Conservation (phyloP, 1,140 invertebrate species). For the Solenopsis fugax region DNA sequence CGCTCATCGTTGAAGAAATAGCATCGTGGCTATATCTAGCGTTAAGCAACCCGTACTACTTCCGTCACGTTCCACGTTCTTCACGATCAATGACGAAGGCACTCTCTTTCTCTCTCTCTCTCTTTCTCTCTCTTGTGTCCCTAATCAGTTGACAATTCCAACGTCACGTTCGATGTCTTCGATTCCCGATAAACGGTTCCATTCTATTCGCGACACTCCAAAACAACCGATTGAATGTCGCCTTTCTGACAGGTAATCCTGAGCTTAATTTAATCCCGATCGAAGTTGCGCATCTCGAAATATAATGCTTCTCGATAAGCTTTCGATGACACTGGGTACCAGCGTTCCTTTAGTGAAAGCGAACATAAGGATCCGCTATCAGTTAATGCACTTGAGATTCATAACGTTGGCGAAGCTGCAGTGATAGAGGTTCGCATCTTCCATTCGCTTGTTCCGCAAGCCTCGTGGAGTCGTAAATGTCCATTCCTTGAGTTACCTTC, state of each 20-base stretch:
- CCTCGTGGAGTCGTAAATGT: conserved; percentile 12
- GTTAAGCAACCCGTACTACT: neutral
- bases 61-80: neutral
- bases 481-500: neutral
- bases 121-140: neutral
- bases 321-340: neutral
- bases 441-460: neutral
- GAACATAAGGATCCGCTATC: neutral
- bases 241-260: neutral
- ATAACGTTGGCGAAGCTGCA: neutral
- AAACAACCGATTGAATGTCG: conserved; percentile 14
- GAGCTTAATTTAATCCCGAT: conserved; percentile 5
- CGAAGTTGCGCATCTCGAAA: neutral
- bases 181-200: conserved; percentile 57
- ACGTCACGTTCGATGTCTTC: conserved; percentile 61
- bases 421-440: neutral
- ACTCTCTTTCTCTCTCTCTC: too few relatives aligned
- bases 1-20: neutral
- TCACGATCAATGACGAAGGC: conserved; percentile 45
- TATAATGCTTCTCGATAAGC: neutral
- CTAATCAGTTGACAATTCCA: conserved; percentile 52
- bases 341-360: neutral
- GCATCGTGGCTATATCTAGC: neutral
- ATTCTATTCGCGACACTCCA: conserved; percentile 30
- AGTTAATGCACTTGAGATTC: neutral